These are phyloP conservation scores for Hydrotaea diabolus DNA, from an alignment of 2,888 invertebrate genomes.

Conservation along the genomic window DNA sequence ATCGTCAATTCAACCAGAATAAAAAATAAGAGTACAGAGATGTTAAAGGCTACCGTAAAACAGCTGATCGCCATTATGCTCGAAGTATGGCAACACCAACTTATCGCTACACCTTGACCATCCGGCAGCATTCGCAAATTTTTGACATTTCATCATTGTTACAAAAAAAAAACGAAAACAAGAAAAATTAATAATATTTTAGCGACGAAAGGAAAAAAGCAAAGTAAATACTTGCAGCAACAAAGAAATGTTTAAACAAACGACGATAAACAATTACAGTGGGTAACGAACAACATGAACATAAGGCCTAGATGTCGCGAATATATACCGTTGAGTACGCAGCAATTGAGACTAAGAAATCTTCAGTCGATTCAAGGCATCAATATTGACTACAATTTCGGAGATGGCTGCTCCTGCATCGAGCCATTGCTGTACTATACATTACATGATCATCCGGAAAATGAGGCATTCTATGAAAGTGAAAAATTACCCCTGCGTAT, in stretches of 20 bases:
- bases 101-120: not conserved
- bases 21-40: not conserved
- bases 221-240: slow-evolving; percentile 25
- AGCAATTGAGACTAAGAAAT: slow-evolving; percentile 91
- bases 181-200: slow-evolving; percentile 2
- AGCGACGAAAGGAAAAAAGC: slow-evolving; percentile 40
- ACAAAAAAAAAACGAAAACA: slow-evolving; percentile 31
- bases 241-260: slow-evolving; percentile 40
- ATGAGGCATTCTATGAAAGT: slow-evolving; percentile 92
- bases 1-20: no score
- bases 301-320: slow-evolving; percentile 75
- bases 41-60: not conserved
- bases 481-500: slow-evolving; percentile 86
- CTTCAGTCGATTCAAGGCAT: slow-evolving; percentile 88
- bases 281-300: slow-evolving; percentile 70
- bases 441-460: slow-evolving; percentile 89
- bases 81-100: not conserved
- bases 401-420: slow-evolving; percentile 71
- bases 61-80: no score
- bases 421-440: slow-evolving; percentile 88
- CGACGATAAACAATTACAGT: not conserved
- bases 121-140: not conserved
- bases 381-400: slow-evolving; percentile 81
- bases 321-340: slow-evolving; percentile 87
- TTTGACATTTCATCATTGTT: slow-evolving; percentile 55